phyloP scores from a whole-genome alignment of 2,797 vertebrate genomes.

The Gambelia wislizenii region DNA sequence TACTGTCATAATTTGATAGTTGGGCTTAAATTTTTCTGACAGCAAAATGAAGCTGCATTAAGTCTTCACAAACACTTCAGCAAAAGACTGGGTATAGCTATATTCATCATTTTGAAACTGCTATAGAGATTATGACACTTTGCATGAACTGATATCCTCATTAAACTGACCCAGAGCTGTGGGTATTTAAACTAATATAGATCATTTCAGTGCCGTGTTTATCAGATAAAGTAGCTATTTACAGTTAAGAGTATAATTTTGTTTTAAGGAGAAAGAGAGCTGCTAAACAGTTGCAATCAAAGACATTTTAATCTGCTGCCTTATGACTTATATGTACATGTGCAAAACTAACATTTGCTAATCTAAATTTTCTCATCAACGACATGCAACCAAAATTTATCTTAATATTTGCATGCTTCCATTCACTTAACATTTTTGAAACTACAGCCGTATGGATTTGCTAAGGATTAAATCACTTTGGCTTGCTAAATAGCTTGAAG shows the following conservation, averaged over 20 bases:
- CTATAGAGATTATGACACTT: not conserved
- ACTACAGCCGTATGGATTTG: not conserved
- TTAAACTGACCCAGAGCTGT: conserved; percentile 1
- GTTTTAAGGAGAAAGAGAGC: not conserved
- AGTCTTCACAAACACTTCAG: not conserved
- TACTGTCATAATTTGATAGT: not conserved
- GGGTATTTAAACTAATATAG: not conserved
- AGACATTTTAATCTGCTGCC: not conserved
- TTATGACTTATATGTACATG: not conserved
- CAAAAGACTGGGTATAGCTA: not conserved
- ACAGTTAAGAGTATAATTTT: not conserved
- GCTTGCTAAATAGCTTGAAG: conserved; percentile 13
- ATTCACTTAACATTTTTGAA: conserved; percentile 5
- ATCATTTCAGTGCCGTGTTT: not conserved
- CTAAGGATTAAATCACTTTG: conserved; percentile 21
- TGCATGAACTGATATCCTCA: not conserved
- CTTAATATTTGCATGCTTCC: not conserved
- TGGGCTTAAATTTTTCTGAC: not conserved
- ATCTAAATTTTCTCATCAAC: not conserved
- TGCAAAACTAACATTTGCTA: conserved; percentile 10
- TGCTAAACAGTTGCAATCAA: not conserved
- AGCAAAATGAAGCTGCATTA: not conserved
- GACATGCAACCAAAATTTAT: not conserved
- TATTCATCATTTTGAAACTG: not conserved
- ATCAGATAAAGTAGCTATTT: conserved; percentile 1